Evolutionary conservation across 2,797 vertebrate species (phyloP).

Genomic region (Sebastes reedi): DNA sequence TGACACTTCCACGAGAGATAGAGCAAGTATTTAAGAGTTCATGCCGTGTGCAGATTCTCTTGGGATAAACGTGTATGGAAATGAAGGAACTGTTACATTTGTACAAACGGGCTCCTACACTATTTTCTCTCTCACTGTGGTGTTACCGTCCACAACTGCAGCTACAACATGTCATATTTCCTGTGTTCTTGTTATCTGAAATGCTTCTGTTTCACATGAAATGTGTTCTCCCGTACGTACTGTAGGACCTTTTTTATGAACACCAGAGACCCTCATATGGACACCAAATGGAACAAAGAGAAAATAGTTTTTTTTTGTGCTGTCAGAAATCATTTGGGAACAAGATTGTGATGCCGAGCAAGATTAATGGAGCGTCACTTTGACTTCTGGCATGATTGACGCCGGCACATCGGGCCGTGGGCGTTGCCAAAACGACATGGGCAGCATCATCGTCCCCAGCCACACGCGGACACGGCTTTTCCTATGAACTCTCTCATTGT

Average conservation of each 20-base stretch:
- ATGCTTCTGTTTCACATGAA: conserved; percentile 55
- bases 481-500: conserved; percentile 60
- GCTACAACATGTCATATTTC: conserved; percentile 32
- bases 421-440: conserved; percentile 47
- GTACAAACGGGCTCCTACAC: conserved; percentile 27
- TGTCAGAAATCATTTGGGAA: conserved; percentile 49
- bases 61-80: background rate
- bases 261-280: conserved; percentile 59
- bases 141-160: conserved; percentile 34
- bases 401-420: conserved; percentile 24
- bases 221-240: conserved; percentile 24
- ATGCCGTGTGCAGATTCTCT: background rate
- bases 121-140: conserved; percentile 16
- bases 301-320: conserved; percentile 33
- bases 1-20: conserved; percentile 45
- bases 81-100: conserved; percentile 5
- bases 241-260: conserved; percentile 21
- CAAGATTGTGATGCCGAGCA: conserved; percentile 38
- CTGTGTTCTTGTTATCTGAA: conserved; percentile 42
- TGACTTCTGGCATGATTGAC: conserved; percentile 44
- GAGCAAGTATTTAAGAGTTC: background rate
- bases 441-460: conserved; percentile 34
- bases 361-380: conserved; percentile 45
- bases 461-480: conserved; percentile 56
- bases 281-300: conserved; percentile 69